Evolutionary conservation across 2,888 invertebrate species (phyloP).

Genomic region (Ypsolopha sequella): DNA sequence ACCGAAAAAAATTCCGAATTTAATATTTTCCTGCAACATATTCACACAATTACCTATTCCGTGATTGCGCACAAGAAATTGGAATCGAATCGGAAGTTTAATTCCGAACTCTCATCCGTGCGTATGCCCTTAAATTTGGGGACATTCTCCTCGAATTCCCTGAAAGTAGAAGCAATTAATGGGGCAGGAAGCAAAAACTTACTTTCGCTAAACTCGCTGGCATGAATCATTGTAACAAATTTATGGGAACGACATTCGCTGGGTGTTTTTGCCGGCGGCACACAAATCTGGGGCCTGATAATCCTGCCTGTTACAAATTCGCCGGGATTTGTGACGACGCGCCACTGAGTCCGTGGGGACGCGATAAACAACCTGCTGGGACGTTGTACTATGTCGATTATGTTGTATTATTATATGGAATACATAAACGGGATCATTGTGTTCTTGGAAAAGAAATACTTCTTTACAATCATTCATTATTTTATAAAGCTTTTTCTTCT

Average conservation of each 20-base stretch:
- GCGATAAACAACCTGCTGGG: conserved; percentile 17
- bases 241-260: conserved; percentile 38
- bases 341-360: conserved; percentile 20
- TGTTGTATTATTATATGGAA: no score
- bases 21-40: no score
- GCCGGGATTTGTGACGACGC: conserved; percentile 36
- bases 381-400: not conserved
- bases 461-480: no score
- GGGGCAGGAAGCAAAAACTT: conserved; percentile 41
- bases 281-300: conserved; percentile 23
- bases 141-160: conserved; percentile 16
- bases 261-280: conserved; percentile 51
- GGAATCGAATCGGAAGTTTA: no score
- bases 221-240: conserved; percentile 66
- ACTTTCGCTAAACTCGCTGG: conserved; percentile 32
- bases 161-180: conserved; percentile 50
- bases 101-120: no score
- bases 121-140: not conserved
- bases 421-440: no score
- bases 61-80: no score
- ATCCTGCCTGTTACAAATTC: conserved; percentile 48
- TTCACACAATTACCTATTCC: no score
- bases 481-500: no score
- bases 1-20: no score
- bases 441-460: no score